phyloP scores from a whole-genome alignment of 2,113 vertebrate species.

The Corynorhinus townsendii region DNA sequence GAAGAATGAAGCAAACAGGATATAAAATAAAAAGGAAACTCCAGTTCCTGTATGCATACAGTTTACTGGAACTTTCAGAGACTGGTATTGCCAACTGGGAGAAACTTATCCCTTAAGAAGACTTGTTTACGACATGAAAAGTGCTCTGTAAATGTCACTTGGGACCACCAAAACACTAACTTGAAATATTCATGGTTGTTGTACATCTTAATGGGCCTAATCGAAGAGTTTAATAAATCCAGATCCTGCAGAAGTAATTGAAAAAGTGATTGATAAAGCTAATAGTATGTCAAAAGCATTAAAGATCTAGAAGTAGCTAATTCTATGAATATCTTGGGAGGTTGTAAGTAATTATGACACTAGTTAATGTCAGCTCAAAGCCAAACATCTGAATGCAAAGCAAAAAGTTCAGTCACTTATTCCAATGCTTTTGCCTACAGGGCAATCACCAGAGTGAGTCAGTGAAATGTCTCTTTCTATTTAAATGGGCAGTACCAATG shows the following conservation, averaged over 20 bases:
- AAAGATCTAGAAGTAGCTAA: constrained; percentile 40
- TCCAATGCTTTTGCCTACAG: neutral
- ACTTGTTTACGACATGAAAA: constrained; percentile 34
- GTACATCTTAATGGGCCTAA: constrained; percentile 39
- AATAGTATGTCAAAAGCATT: constrained; percentile 34
- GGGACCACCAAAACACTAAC: neutral
- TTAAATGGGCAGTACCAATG: neutral
- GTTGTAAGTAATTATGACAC: constrained; percentile 10
- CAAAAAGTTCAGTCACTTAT: neutral
- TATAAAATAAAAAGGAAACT: neutral
- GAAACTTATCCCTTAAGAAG: constrained; percentile 5
- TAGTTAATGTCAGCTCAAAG: neutral
- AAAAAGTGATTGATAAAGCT: constrained; percentile 58
- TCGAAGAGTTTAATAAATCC: constrained; percentile 56
- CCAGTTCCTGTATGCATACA: neutral
- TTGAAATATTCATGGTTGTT: constrained; percentile 31
- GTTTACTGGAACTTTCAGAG: constrained; percentile 16
- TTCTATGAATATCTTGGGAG: constrained; percentile 34
- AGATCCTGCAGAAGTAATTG: constrained; percentile 41
- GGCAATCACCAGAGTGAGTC: neutral
- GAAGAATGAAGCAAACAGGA: neutral
- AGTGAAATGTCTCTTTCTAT: neutral
- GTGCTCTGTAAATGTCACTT: constrained; percentile 23
- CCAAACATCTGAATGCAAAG: constrained; percentile 22
- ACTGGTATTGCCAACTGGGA: neutral